Evolutionary conservation across 2,797 vertebrate genomes (phyloP).

Genomic region (Notolepis coatsorum): DNA sequence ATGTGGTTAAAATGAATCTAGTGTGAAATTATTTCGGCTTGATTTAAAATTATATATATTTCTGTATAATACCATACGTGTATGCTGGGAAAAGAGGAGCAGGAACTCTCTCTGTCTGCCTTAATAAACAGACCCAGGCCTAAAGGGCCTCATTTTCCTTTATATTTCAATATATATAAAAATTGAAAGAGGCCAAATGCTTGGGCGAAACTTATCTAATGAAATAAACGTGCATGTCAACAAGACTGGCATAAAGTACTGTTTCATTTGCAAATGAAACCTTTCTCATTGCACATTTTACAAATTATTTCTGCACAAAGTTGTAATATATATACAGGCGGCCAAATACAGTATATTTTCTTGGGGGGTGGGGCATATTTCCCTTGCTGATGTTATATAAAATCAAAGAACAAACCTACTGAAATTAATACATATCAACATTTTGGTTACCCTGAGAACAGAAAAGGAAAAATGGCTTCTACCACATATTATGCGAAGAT

Average conservation of each 20-base stretch:
- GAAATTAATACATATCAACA: too few relatives aligned
- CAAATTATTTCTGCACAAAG: neutral
- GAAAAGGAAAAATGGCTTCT: too few relatives aligned
- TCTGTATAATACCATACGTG: neutral
- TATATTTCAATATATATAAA: slow-evolving; percentile 30
- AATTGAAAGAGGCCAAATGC: slow-evolving; percentile 26
- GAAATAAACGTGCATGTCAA: slow-evolving; percentile 35
- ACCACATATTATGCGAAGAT: too few relatives aligned
- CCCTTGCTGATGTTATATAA: too few relatives aligned
- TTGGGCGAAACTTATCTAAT: slow-evolving; percentile 31
- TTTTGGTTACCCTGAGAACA: too few relatives aligned
- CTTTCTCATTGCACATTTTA: neutral
- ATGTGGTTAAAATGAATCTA: neutral
- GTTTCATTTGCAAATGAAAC: neutral
- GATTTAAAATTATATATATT: neutral
- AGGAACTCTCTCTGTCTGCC: neutral
- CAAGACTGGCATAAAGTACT: neutral
- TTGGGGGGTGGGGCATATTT: too few relatives aligned
- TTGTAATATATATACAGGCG: too few relatives aligned
- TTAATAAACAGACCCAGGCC: slow-evolving; percentile 36
- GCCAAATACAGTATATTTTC: too few relatives aligned
- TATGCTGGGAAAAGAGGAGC: neutral
- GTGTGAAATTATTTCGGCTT: too few relatives aligned
- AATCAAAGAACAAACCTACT: too few relatives aligned
- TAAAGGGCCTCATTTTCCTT: slow-evolving; percentile 58